Evolutionary conservation across 2,113 vertebrate genomes (phyloP).

Genomic region (Scomber japonicus): DNA sequence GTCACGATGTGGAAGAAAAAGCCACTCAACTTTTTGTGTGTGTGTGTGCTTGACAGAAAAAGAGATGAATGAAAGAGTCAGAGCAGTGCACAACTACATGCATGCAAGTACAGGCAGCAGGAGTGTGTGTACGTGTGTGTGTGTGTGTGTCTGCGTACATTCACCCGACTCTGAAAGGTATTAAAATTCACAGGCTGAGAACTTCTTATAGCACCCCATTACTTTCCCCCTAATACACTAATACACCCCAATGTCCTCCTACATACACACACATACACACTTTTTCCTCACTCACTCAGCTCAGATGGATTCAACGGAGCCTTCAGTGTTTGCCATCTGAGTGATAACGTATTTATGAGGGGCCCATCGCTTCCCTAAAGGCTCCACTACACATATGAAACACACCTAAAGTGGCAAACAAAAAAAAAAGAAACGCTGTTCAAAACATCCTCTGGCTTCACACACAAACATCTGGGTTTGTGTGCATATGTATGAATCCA

Average conservation of each 20-base stretch:
- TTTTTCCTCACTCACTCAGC: constrained; percentile 8
- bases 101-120: constrained; percentile 6
- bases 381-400: constrained; percentile 55
- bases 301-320: constrained; percentile 63
- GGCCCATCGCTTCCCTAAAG: constrained; percentile 51
- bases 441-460: constrained; percentile 55
- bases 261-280: constrained; percentile 13
- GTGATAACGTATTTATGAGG: constrained; percentile 79
- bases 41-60: not conserved
- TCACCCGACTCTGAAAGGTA: constrained; percentile 25
- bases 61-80: not conserved
- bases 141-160: not conserved
- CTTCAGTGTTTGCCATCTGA: constrained; percentile 64
- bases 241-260: constrained; percentile 3
- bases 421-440: constrained; percentile 9
- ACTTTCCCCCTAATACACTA: constrained; percentile 18
- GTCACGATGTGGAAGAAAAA: constrained; percentile 38
- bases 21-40: constrained; percentile 20
- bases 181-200: constrained; percentile 39
- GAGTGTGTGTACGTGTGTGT: constrained; percentile 14
- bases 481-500: constrained; percentile 44
- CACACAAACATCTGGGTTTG: constrained; percentile 19
- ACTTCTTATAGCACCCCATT: constrained; percentile 32
- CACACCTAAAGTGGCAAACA: constrained; percentile 62
- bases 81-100: not conserved